Conservation (phyloP, 2,113 vertebrate genomes). For the Girardinichthys multiradiatus region DNA sequence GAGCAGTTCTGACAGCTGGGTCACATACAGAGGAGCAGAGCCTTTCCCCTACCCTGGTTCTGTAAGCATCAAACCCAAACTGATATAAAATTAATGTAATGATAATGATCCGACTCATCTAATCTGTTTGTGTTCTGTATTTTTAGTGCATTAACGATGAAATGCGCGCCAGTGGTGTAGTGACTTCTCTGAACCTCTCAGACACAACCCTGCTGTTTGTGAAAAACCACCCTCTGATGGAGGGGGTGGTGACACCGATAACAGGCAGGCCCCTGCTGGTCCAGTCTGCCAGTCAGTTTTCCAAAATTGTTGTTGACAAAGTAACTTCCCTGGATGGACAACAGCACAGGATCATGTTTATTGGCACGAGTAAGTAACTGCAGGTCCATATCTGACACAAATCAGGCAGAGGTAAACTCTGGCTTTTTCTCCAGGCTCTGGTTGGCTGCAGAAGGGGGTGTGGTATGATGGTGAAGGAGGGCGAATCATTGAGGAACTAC, state of each 20-base stretch:
- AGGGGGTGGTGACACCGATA: background rate
- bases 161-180: constrained; percentile 1
- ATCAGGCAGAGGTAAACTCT: no score
- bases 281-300: background rate
- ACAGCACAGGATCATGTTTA: constrained; percentile 19
- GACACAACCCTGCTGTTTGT: constrained; percentile 24
- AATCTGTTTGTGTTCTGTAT: background rate
- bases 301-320: constrained; percentile 38
- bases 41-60: constrained; percentile 16
- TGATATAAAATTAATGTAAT: background rate
- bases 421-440: constrained; percentile 7
- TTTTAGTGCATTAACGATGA: constrained; percentile 39
- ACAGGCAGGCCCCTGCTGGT: constrained; percentile 39
- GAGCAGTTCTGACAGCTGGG: constrained; percentile 6
- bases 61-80: constrained; percentile 12
- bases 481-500: constrained; percentile 39
- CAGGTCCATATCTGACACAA: no score
- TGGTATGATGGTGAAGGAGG: constrained; percentile 25
- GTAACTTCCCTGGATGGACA: constrained; percentile 22
- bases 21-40: constrained; percentile 17
- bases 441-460: constrained; percentile 42
- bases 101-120: background rate
- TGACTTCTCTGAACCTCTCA: constrained; percentile 5
- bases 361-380: constrained; percentile 30
- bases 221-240: constrained; percentile 26